Evolutionary conservation across 2,888 invertebrate genomes (phyloP).

Genomic region (Portevinia maculata): DNA sequence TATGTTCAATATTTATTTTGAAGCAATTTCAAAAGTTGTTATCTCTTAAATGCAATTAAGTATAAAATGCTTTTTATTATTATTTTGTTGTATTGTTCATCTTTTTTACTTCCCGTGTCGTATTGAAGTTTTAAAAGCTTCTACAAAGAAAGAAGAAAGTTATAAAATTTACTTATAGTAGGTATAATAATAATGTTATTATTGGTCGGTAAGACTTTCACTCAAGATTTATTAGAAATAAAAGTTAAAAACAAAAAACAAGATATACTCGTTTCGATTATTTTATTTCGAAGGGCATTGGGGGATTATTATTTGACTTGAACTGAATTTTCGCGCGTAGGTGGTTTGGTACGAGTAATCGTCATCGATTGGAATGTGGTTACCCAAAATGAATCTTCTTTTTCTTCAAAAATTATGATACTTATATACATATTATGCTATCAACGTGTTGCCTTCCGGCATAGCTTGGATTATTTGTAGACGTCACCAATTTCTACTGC

Average conservation of each 20-base stretch:
- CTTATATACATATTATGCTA: no score
- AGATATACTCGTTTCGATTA: conserved; percentile 42
- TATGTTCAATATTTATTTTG: conserved; percentile 68
- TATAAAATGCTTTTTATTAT: conserved; percentile 67
- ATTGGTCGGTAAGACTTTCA: conserved; percentile 67
- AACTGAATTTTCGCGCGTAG: conserved; percentile 8
- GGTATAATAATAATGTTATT: conserved; percentile 72
- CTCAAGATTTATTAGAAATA: conserved; percentile 72
- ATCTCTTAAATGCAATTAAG: conserved; percentile 66
- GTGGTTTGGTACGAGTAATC: background rate
- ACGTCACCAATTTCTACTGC: no score
- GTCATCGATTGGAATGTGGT: background rate
- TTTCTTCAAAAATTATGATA: no score
- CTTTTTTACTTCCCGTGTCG: conserved; percentile 4
- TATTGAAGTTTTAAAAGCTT: background rate
- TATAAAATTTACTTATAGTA: conserved; percentile 51
- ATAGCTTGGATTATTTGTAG: no score
- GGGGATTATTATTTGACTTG: background rate
- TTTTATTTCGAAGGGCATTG: background rate
- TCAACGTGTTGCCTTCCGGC: no score
- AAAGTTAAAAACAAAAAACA: conserved; percentile 64
- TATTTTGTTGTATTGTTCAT: conserved; percentile 17
- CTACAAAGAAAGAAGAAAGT: conserved; percentile 1
- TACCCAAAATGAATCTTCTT: background rate
- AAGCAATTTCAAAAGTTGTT: conserved; percentile 73